Evolutionary conservation across 2,797 vertebrate genomes (phyloP).

Genomic region (Novumbra hubbsi): DNA sequence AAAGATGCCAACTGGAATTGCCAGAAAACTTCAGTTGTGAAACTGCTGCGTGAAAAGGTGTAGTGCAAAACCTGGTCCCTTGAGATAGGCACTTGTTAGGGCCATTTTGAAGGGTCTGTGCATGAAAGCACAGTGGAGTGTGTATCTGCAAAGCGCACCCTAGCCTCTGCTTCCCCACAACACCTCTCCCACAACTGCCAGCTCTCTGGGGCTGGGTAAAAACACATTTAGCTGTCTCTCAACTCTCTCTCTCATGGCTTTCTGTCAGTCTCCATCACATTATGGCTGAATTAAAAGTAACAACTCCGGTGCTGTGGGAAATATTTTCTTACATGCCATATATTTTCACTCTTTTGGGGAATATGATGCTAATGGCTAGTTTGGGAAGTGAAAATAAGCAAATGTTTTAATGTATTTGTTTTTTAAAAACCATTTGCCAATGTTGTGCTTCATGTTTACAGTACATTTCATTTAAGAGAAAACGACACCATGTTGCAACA

Average conservation of each 20-base stretch:
- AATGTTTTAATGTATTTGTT: slow-evolving; percentile 3
- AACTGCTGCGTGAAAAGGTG: slow-evolving; percentile 65
- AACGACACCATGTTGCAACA: neutral
- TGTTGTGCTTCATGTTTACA: neutral
- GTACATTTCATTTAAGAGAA: neutral
- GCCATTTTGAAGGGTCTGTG: slow-evolving; percentile 64
- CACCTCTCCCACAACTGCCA: slow-evolving; percentile 46
- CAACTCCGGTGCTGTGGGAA: slow-evolving; percentile 30
- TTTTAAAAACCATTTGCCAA: neutral
- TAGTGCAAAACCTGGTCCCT: slow-evolving; percentile 57
- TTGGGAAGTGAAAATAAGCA: slow-evolving; percentile 20
- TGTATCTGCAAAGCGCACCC: slow-evolving; percentile 71
- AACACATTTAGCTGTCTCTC: slow-evolving; percentile 35
- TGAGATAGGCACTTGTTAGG: slow-evolving; percentile 61
- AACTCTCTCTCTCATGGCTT: slow-evolving; percentile 37
- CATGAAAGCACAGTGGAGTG: slow-evolving; percentile 56
- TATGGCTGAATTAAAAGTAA: slow-evolving; percentile 48
- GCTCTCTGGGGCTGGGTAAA: slow-evolving; percentile 31
- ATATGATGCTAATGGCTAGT: slow-evolving; percentile 33
- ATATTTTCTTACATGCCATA: slow-evolving; percentile 30
- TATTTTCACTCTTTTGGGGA: slow-evolving; percentile 35
- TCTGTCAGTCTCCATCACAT: slow-evolving; percentile 44
- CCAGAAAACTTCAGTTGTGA: slow-evolving; percentile 60
- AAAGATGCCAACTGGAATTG: slow-evolving; percentile 41
- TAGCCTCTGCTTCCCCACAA: slow-evolving; percentile 54